Percentiles rank a stretch among this genome's conserved stretches.
Conservation (phyloP, 2,113 vertebrate species). For the Scortum barcoo region DNA sequence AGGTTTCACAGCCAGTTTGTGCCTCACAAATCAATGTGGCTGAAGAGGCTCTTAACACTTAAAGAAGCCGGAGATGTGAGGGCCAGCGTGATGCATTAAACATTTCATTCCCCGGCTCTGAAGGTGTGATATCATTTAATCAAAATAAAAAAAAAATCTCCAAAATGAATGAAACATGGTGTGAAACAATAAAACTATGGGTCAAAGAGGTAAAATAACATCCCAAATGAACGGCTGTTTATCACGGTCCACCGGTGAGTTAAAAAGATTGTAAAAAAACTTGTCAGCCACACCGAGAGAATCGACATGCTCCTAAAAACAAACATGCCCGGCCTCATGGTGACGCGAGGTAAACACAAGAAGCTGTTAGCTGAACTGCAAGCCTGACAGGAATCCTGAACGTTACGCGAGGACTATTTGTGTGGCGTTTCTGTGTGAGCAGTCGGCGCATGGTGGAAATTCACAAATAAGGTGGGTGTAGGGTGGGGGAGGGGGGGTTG, state of each 20-base stretch:
- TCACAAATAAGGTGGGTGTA: constrained; percentile 22
- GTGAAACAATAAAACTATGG: background rate
- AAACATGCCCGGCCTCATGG: constrained; percentile 34
- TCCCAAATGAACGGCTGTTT: constrained; percentile 14
- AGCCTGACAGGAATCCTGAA: constrained; percentile 56
- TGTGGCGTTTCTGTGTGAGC: constrained; percentile 8
- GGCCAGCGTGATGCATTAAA: constrained; percentile 23
- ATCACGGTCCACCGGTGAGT: background rate
- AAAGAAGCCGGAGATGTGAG: constrained; percentile 2
- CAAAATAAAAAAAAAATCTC: background rate
- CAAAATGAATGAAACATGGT: background rate
- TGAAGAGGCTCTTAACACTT: constrained; percentile 54
- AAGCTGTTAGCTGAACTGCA: constrained; percentile 49
- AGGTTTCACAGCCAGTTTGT: constrained; percentile 52
- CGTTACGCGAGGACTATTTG: background rate
- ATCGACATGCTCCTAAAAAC: constrained; percentile 26
- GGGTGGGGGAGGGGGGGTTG: no score
- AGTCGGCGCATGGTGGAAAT: constrained; percentile 36
- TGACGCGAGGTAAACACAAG: constrained; percentile 27
- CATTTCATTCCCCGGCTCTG: constrained; percentile 18
- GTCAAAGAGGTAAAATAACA: background rate
- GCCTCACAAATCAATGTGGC: constrained; percentile 53
- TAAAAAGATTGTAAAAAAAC: constrained; percentile 10
- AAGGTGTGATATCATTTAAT: constrained; percentile 9
- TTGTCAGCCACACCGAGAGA: constrained; percentile 16